Evolutionary conservation across 2,797 vertebrate species (phyloP).

Genomic region (Falco rusticolus): DNA sequence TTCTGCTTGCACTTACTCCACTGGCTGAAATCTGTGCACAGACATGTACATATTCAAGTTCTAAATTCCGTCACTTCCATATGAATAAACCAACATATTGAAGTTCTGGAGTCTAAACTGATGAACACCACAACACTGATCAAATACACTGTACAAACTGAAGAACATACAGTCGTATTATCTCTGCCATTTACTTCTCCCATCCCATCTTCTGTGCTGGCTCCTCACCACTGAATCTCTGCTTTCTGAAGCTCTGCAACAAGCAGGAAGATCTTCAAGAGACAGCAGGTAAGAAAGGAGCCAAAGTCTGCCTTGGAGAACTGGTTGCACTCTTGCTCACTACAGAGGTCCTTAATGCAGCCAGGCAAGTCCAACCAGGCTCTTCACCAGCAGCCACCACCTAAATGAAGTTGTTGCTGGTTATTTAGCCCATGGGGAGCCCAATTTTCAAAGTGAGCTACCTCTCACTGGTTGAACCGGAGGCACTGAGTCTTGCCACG

Average conservation of each 20-base stretch:
- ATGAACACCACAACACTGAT: neutral
- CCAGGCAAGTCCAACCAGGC: neutral
- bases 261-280: neutral
- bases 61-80: neutral
- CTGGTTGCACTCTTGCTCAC: neutral
- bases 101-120: neutral
- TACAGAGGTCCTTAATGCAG: neutral
- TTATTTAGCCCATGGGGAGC: neutral
- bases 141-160: neutral
- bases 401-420: neutral
- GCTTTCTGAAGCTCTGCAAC: neutral
- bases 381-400: neutral
- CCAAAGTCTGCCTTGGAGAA: neutral
- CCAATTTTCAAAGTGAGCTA: neutral
- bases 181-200: neutral
- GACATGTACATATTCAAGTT: neutral
- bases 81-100: neutral
- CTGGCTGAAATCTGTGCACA: neutral
- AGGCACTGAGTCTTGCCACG: neutral
- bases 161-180: fast-evolving
- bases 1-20: neutral
- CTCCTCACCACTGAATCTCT: neutral
- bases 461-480: neutral
- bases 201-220: neutral
- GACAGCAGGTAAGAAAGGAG: neutral